Conservation (phyloP, 2,797 vertebrate species). For the Halcyon chelicuti region DNA sequence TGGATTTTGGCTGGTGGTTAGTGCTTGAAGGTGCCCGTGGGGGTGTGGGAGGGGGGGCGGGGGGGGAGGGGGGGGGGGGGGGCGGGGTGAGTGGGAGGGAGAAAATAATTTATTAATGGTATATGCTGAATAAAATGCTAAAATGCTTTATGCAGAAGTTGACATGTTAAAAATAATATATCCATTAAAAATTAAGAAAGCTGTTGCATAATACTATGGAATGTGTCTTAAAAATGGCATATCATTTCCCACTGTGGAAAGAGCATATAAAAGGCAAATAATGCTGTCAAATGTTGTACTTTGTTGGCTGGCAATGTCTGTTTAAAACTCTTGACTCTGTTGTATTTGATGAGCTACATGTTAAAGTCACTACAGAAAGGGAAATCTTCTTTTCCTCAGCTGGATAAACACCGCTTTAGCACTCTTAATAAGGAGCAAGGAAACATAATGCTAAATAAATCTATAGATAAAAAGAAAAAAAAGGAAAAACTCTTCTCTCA, state of each 20-base stretch:
- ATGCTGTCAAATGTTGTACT: conserved; percentile 39
- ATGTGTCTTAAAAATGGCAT: conserved; percentile 55
- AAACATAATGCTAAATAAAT: conserved; percentile 69
- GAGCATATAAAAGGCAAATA: conserved; percentile 34
- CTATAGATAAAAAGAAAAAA: conserved; percentile 38
- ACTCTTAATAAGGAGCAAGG: conserved; percentile 56
- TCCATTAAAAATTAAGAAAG: conserved; percentile 56
- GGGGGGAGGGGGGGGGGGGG: background rate
- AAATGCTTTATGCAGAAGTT: conserved; percentile 66
- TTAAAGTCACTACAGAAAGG: conserved; percentile 59
- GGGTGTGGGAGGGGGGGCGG: too few relatives aligned
- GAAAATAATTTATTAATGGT: conserved; percentile 62
- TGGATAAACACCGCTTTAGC: conserved; percentile 50
- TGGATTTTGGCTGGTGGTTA: too few relatives aligned
- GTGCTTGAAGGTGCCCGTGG: too few relatives aligned
- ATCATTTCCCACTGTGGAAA: conserved; percentile 18
- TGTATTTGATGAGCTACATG: conserved; percentile 41
- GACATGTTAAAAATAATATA: conserved; percentile 53
- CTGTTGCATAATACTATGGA: conserved; percentile 39
- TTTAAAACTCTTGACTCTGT: conserved; percentile 48
- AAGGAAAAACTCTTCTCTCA: conserved; percentile 30
- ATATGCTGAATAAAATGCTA: conserved; percentile 66
- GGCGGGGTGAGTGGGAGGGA: background rate
- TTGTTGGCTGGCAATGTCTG: conserved; percentile 37
- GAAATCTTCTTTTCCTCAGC: conserved; percentile 50